Base-by-base conservation (phyloP, 64 coral and sea anemone genomes). In the Stylophora pistillata region DNA sequence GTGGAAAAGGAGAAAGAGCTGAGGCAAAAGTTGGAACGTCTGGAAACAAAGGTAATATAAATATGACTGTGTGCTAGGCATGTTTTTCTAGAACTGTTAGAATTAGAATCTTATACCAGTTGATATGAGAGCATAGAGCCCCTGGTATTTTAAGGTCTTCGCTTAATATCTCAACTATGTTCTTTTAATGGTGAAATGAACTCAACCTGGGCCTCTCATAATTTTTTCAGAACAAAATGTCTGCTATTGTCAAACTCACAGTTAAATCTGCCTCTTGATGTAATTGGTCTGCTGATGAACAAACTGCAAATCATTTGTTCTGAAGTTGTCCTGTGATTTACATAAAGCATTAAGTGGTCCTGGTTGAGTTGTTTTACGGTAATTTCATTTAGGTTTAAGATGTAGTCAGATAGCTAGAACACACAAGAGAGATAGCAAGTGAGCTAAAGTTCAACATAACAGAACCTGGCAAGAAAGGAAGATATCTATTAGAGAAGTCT, bases 401-500 rank as follows among this genome's bases (percentile, higher is more conserved):
- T 61, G 29, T 85, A 66, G 62, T 66, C 32, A 68, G 63, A 52
- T 18, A 68, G 56, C 37, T 85, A 63, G 63, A 85, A 21, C 58
- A 65, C 34, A 69, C 58, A 85, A 34, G 62, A 66, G 82, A 85
- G 59, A 68, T 85, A 66, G 20, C 37, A n/a, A 85, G 26, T 34
- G 63, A 85, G 65, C 57, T 85, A 53, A 34, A 20, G 72, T 32
- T 5, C 65, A 85, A 68, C 33, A n/a, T 33, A 85, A 68, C 59
- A 53, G 14, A 66, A 72, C 64, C 53, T 86, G 54, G 84, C 68
- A 73, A 73, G 66, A 86, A 86, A 86, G 71, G 69, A 86, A 86
- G 33, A 86, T 86, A 72, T 86, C 65, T 86, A 9, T 54, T 66
- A 86, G 32, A 86, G 63, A 71, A 86, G 84, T 55, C 84, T 86